Base-by-base conservation (phyloP, 2,888 invertebrate species). In the Dione vanillae region DNA sequence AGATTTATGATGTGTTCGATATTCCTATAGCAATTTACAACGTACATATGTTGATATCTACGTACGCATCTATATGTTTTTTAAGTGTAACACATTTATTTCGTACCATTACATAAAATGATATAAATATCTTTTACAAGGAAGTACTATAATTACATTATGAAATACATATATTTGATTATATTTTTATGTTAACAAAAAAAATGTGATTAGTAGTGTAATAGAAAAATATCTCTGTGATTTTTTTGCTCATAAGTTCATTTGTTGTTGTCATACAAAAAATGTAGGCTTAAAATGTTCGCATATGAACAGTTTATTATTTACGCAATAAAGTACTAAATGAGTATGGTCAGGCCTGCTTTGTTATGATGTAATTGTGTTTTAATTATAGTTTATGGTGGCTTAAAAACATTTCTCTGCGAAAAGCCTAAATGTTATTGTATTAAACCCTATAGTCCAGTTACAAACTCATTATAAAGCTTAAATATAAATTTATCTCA, bases 1-100 rank as follows among this genome's bases (percentile, higher is more conserved):
- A 61, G 61, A 61, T 61, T 61, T 61, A 61, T 61, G 45, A 61
- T 61, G 16, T 61, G 27, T 45, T 61, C 61, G 61, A 61, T 61
- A 45, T 45, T 45, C 61, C 43, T 61, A 61, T 61, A 43, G 45
- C 27, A 61, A 61, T 61, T 45, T 45, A n/a, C 10, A 35, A 61
- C 40, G 11, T 27, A 27, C n/a, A 27, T 59, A 8, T 12, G 14
- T n/a, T n/a, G n/a, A n/a, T 61, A 45, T n/a, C 8, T 61, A 6
- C 43, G 5, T 61, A 6, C 43, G 5, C 10, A 16, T 51, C 3
- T 40, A 40, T 37, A 8, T 52, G 20, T 27, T 14, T 43, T 43
- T 14, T 14, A 27, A 27, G 27, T 27, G 27, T 27, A 27, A 5
- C 27, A 27, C 27, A 27, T 27, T 27, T 27, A 27, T 27, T 27